These are phyloP conservation scores for Gorsachius magnificus DNA, from an alignment of 2,797 vertebrate genomes.

Conservation along the genomic window DNA sequence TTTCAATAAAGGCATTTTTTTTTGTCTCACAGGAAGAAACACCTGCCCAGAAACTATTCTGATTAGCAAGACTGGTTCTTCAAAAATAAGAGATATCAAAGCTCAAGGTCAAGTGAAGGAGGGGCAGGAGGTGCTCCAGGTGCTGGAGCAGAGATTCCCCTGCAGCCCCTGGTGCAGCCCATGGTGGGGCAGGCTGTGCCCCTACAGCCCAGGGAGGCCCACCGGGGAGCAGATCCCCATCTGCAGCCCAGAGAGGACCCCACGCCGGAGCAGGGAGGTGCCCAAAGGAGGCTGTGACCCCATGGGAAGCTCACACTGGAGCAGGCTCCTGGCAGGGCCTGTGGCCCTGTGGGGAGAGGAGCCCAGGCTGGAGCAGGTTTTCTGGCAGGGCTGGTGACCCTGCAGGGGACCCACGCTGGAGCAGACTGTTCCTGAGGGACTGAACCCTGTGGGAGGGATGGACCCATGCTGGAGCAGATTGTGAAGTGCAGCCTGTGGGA, in stretches of 20 bases:
- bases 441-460: too few species aligned
- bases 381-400: not conserved
- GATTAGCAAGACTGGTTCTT: not conserved
- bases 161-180: accelerated
- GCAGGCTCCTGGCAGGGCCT: not conserved
- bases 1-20: not conserved
- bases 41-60: not conserved
- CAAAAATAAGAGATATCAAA: not conserved
- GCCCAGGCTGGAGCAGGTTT: not conserved
- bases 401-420: accelerated
- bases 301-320: accelerated
- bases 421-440: not conserved
- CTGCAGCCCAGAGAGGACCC: too few species aligned
- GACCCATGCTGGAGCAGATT: not conserved
- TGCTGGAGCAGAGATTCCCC: accelerated
- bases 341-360: not conserved
- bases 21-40: not conserved
- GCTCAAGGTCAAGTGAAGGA: not conserved
- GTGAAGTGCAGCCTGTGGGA: not conserved
- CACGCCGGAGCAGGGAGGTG: accelerated
- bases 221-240: not conserved
- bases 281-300: not conserved
- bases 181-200: not conserved
- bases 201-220: not conserved
- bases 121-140: not conserved